Conservation (phyloP, 2,797 vertebrate species). For the Sebastes ruberrimus region DNA sequence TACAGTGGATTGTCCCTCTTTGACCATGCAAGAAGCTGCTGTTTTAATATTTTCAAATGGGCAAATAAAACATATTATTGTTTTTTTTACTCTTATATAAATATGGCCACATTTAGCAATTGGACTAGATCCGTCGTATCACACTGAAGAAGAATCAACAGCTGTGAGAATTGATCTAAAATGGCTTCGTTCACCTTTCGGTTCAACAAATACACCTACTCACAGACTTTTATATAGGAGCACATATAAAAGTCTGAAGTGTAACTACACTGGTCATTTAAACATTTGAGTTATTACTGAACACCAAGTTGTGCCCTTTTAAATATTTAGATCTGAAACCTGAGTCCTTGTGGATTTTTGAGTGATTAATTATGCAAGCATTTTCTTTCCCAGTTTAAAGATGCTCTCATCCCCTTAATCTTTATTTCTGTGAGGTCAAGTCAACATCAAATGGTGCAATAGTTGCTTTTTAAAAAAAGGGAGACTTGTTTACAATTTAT, state of each 20-base stretch:
- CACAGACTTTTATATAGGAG: neutral
- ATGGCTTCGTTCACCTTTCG: neutral
- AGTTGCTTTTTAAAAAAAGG: neutral
- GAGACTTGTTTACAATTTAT: neutral
- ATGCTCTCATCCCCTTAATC: constrained; percentile 13
- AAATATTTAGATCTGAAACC: constrained; percentile 29
- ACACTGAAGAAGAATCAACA: neutral
- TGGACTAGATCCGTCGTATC: neutral
- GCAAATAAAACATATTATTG: neutral
- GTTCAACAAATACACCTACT: neutral
- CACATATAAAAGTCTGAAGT: neutral
- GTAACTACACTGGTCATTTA: neutral
- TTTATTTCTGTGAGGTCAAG: constrained; percentile 20
- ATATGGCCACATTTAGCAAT: neutral
- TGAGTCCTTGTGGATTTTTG: constrained; percentile 25
- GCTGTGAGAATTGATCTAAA: constrained; percentile 2
- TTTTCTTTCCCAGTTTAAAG: neutral
- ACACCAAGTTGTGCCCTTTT: constrained; percentile 23
- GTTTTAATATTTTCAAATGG: constrained; percentile 1
- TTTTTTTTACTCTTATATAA: neutral
- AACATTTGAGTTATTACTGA: constrained; percentile 13
- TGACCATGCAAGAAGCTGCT: neutral
- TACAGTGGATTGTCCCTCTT: neutral
- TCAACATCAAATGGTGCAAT: constrained; percentile 14
- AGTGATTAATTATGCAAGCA: constrained; percentile 48